Evolutionary conservation across 37 sponge, comb jelly and placozoan species (phyloP), one percentile per base, ranked within the genome.

Genomic region (Diacarnus erythraeanus): DNA sequence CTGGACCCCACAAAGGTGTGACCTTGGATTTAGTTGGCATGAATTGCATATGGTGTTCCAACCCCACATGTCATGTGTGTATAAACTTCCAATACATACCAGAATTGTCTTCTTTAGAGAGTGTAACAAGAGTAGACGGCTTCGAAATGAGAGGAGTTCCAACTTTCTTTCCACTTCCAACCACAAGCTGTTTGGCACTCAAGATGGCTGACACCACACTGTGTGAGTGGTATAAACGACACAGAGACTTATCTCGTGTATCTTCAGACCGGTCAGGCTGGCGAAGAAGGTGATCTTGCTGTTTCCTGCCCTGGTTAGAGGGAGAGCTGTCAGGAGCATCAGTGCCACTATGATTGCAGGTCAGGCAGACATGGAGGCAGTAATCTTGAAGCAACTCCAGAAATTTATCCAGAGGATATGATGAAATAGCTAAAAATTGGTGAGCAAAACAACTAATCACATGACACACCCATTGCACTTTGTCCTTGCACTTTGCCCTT

Each of bases 21-120:
- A n/a, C n/a, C n/a, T n/a, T n/a, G n/a, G n/a, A n/a, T n/a, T n/a
- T n/a, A n/a, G n/a, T n/a, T n/a, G n/a, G n/a, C n/a, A n/a, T n/a
- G n/a, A n/a, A n/a, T n/a, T n/a, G n/a, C n/a, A n/a, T n/a, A n/a
- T n/a, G n/a, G n/a, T n/a, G n/a, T n/a, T n/a, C n/a, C n/a, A n/a
- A n/a, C n/a, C n/a, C n/a, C n/a, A n/a, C n/a, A n/a, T n/a, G n/a
- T n/a, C n/a, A n/a, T n/a, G n/a, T n/a, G n/a, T n/a, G n/a, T n/a
- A n/a, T n/a, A n/a, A n/a, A n/a, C n/a, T n/a, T n/a, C n/a, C n/a
- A n/a, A n/a, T n/a, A n/a, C n/a, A n/a, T 76, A 88, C 89, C 89
- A 67, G 89, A 88, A 51, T 88, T 88, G 40, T 88, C 89, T 31
- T 78, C 84, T 73, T 83, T 88, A 25, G 71, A 51, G 30, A 88